Evolutionary conservation across 2,113 vertebrate species (phyloP).

Genomic region (Apus apus): DNA sequence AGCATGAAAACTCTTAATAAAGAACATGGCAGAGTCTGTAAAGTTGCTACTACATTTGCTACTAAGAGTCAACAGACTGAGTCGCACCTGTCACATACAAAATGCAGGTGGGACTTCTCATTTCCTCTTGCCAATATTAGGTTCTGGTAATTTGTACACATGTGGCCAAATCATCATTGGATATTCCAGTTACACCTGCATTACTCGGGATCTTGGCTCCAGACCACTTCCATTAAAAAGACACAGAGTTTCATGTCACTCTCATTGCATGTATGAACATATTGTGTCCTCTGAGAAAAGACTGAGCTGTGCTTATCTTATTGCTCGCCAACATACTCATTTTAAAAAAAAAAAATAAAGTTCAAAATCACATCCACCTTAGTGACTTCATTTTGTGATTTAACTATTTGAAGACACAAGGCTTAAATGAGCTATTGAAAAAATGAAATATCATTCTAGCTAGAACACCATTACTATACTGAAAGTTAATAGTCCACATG

Average conservation of each 20-base stretch:
- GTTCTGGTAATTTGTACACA: neutral
- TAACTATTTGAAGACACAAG: slow-evolving; percentile 16
- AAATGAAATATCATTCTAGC: neutral
- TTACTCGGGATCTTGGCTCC: neutral
- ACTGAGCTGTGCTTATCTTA: neutral
- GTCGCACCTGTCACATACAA: neutral
- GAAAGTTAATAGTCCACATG: neutral
- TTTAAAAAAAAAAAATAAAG: neutral
- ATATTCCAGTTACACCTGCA: slow-evolving; percentile 27
- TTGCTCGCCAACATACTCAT: neutral
- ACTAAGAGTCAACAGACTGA: neutral
- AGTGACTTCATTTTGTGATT: neutral
- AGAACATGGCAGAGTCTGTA: neutral
- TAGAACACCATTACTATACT: neutral
- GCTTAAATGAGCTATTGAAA: slow-evolving; percentile 1
- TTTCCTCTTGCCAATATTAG: neutral
- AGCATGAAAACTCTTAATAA: neutral
- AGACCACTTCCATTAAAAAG: neutral
- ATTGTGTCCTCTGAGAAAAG: neutral
- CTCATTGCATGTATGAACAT: neutral
- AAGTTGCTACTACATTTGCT: neutral
- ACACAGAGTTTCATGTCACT: neutral
- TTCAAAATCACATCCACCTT: neutral
- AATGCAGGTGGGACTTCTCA: neutral
- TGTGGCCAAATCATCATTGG: neutral